Base-by-base conservation (phyloP, 2,113 vertebrate genomes). In the Vombatus ursinus region DNA sequence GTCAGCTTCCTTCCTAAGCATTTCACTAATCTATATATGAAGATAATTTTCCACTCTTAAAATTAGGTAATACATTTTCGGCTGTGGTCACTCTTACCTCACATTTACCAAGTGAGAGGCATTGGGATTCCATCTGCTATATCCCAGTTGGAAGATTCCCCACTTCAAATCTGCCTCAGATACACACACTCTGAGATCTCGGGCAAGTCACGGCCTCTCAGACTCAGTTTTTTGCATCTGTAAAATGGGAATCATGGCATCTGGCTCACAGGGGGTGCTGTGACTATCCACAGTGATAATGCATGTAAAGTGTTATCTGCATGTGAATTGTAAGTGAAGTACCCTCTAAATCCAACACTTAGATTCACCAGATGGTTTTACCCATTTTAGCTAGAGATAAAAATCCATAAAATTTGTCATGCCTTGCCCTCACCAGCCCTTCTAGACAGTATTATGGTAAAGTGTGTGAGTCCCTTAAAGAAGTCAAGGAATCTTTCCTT, bases 401-500 rank as follows among this genome's bases (percentile, higher is more conserved):
- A 53, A 96, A 91, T 93, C 89, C 47, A 91, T 90, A 91, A 97
- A 53, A 77, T 47, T 96, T 52, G 26, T 44, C 47, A 93, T 44
- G 31, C 5, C 50, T 8, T 94, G 91, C 49, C 91, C 89, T 95
- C 26, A 89, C 22, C 7, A 89, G 14, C 6, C 3, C 68, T 84
- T 84, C n/a, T 44, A 44, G 14, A 84, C 7, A 1, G 6, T 44
- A 8, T 84, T 44, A 44, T 2, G 44, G n/a, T 44, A 44, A 22
- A 84, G 19, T 84, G 44, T 44, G 68, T 84, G 37, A 84, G 7
- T 23, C n/a, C 68, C 19, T 84, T 84, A 84, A 22, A 84, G 68
- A 44, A 7, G 19, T 84, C 19, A n/a, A 84, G 19, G n/a, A 84
- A 84, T 84, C 19, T 44, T 84, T 44, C 31, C 37, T 84, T 84